Percentiles rank a stretch among this genome's conserved stretches.
These are phyloP conservation scores for Tribolium castaneum DNA, from an alignment of 1,140 invertebrate species.

Conservation along the genomic window DNA sequence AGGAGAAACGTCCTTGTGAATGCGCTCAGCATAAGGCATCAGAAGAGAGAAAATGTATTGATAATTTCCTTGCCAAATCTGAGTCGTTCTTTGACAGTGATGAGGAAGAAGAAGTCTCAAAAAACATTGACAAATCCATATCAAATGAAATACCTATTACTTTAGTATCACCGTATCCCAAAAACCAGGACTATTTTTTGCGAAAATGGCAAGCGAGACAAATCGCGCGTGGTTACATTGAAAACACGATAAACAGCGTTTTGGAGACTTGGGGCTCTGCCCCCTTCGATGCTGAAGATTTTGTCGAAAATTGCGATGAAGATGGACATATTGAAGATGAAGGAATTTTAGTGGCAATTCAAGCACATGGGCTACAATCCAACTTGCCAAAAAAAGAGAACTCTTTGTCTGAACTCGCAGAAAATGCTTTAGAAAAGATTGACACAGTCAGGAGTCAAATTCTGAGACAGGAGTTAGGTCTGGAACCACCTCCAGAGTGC, in stretches of 20 bases:
- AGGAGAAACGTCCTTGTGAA: conserved; percentile 13
- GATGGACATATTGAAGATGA: conserved; percentile 74
- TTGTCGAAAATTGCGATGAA: conserved; percentile 67
- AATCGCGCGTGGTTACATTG: conserved; percentile 75
- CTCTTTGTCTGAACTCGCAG: conserved; percentile 26
- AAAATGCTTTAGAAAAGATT: conserved; percentile 46
- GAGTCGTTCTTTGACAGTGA: conserved; percentile 54
- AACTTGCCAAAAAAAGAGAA: conserved; percentile 6
- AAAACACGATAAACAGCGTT: conserved; percentile 78
- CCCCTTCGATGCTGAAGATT: conserved; percentile 67
- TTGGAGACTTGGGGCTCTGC: conserved; percentile 72
- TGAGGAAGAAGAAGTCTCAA: conserved; percentile 46
- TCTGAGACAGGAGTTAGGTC: conserved; percentile 41
- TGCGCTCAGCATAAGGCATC: background rate
- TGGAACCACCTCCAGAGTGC: background rate
- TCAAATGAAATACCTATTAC: conserved; percentile 58
- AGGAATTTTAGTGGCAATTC: conserved; percentile 74
- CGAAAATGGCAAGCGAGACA: conserved; percentile 77
- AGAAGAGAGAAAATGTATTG: conserved; percentile 44
- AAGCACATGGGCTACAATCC: conserved; percentile 70
- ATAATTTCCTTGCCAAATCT: conserved; percentile 55
- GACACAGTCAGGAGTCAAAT: conserved; percentile 43
- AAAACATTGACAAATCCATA: conserved; percentile 52
- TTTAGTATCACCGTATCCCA: conserved; percentile 52
- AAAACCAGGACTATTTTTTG: conserved; percentile 67